Percentiles rank a stretch among this genome's conserved stretches.
Conservation (phyloP, 2,797 vertebrate species). For the Cyprinodon diabolis region DNA sequence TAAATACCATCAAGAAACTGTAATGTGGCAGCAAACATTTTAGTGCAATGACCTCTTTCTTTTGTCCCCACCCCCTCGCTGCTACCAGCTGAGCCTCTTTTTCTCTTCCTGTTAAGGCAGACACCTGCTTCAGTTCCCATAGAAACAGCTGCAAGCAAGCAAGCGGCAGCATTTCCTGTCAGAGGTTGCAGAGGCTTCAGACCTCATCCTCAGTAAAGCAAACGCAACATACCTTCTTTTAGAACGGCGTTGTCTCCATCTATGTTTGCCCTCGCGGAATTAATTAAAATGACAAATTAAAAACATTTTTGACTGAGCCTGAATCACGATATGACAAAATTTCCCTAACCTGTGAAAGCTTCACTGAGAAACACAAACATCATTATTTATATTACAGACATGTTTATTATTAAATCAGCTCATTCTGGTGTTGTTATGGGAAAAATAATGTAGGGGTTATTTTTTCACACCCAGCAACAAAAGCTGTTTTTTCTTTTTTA, state of each 20-base stretch:
- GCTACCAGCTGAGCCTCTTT: slow-evolving; percentile 54
- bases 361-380: slow-evolving; percentile 52
- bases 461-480: slow-evolving; percentile 46
- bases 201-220: slow-evolving; percentile 21
- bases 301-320: slow-evolving; percentile 4
- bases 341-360: slow-evolving; percentile 34
- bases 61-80: slow-evolving; percentile 17
- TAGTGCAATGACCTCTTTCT: slow-evolving; percentile 62
- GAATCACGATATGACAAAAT: slow-evolving; percentile 33
- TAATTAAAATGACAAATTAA: background rate
- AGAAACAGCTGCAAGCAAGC: slow-evolving; percentile 65
- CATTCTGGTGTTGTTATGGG: slow-evolving; percentile 26
- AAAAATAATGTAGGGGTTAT: slow-evolving; percentile 47
- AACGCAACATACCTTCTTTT: slow-evolving; percentile 32
- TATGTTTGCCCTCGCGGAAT: background rate
- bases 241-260: slow-evolving; percentile 13
- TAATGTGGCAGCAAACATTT: slow-evolving; percentile 36
- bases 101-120: slow-evolving; percentile 65
- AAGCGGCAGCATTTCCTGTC: slow-evolving; percentile 71
- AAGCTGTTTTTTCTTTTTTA: slow-evolving; percentile 1
- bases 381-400: slow-evolving; percentile 18
- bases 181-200: slow-evolving; percentile 39
- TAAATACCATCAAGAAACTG: background rate
- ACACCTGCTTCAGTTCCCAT: slow-evolving; percentile 75
- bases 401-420: slow-evolving; percentile 60